These are phyloP conservation scores for Saccopteryx leptura DNA, from an alignment of 2,113 vertebrate genomes.

Conservation along the genomic window DNA sequence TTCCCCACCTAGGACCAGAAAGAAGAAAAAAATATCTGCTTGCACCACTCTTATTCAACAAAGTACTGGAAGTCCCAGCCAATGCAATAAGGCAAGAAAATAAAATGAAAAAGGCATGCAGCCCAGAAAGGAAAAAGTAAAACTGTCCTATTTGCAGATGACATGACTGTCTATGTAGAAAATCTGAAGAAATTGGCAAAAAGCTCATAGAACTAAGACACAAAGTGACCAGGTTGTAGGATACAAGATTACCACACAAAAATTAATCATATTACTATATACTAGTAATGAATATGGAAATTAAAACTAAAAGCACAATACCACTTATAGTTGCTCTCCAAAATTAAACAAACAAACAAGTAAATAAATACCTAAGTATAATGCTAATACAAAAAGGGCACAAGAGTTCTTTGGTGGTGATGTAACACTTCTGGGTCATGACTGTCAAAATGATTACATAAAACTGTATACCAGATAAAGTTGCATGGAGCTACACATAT, in stretches of 20 bases:
- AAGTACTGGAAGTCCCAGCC: background rate
- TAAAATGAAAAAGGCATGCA: constrained; percentile 4
- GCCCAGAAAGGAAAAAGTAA: constrained; percentile 21
- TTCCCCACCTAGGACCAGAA: background rate
- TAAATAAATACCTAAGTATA: background rate
- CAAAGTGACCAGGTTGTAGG: background rate
- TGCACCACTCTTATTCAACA: background rate
- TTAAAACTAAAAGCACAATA: constrained; percentile 34
- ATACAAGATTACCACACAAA: background rate
- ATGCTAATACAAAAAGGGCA: background rate
- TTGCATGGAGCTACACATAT: background rate
- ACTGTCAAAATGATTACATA: background rate
- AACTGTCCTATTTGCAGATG: background rate
- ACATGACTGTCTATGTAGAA: background rate
- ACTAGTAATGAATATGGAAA: background rate
- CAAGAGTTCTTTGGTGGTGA: background rate
- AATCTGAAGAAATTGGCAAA: background rate
- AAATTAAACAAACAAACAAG: background rate
- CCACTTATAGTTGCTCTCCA: background rate
- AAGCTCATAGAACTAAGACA: background rate
- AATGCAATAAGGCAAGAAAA: background rate
- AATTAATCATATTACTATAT: background rate
- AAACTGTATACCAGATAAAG: background rate
- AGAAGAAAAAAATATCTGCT: background rate
- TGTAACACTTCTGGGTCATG: background rate